These are phyloP conservation scores for Nothoprocta perdicaria DNA, from an alignment of 2,113 vertebrate species.

Conservation along the genomic window DNA sequence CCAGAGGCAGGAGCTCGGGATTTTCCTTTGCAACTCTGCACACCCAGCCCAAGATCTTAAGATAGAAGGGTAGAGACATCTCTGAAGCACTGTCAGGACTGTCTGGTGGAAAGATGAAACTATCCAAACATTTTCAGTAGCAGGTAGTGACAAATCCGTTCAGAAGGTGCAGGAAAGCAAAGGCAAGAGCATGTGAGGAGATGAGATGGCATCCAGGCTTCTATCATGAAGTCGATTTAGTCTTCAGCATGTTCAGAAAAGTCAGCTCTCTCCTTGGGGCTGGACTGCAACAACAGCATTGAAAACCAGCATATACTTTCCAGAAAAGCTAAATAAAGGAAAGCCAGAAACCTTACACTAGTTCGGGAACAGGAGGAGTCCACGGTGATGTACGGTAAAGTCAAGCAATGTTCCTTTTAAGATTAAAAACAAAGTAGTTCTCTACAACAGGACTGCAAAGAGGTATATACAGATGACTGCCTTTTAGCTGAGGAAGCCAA, in stretches of 20 bases:
- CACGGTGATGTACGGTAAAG: not conserved
- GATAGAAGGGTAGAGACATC: not conserved
- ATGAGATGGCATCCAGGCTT: not conserved
- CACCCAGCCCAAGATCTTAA: not conserved
- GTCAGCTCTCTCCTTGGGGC: not conserved
- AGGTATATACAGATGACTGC: not conserved
- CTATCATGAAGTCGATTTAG: not conserved
- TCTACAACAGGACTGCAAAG: not conserved
- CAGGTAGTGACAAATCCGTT: not conserved
- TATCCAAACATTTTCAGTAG: not conserved
- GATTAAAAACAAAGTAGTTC: not conserved
- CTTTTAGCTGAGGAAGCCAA: not conserved
- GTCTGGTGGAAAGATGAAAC: not conserved
- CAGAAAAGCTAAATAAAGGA: not conserved
- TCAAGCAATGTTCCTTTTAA: not conserved
- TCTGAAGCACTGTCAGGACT: not conserved
- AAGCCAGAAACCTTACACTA: not conserved
- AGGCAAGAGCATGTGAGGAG: not conserved
- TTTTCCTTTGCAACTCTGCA: not conserved
- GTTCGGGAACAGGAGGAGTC: not conserved
- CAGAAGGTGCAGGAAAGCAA: not conserved
- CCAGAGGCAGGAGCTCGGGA: not conserved
- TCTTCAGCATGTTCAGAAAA: not conserved
- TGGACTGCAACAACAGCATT: not conserved
- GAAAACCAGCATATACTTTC: not conserved